phyloP scores from a whole-genome alignment of 2,888 invertebrate species.

The Aspidiotus rigidus region DNA sequence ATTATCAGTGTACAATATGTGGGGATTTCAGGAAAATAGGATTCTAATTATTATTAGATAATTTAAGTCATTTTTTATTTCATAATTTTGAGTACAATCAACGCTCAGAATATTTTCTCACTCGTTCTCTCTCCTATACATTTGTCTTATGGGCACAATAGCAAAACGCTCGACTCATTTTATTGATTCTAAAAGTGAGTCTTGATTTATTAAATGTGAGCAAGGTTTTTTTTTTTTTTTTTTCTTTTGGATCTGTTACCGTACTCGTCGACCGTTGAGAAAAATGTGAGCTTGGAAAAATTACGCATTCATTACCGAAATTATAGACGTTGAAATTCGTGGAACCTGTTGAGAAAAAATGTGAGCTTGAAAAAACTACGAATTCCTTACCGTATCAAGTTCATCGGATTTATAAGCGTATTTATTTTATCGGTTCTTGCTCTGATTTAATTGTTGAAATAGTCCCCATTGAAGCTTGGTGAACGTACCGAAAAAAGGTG shows the following conservation, averaged over 20 bases:
- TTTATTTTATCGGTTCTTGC: slow-evolving; percentile 1
- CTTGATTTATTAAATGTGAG: slow-evolving; percentile 1
- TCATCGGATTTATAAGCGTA: slow-evolving; percentile 13
- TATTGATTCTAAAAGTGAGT: slow-evolving; percentile 4
- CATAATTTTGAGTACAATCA: slow-evolving; percentile 4
- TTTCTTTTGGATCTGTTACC: neutral
- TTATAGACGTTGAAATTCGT: slow-evolving; percentile 3
- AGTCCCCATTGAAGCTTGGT: neutral
- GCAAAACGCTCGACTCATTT: slow-evolving; percentile 2
- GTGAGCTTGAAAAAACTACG: neutral
- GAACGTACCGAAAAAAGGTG: slow-evolving; percentile 10
- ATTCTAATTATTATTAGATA: slow-evolving; percentile 4
- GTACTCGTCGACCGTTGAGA: neutral
- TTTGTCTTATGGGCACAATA: slow-evolving; percentile 1
- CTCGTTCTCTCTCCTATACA: slow-evolving; percentile 4
- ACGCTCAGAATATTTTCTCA: slow-evolving; percentile 4
- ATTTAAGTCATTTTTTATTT: slow-evolving; percentile 4
- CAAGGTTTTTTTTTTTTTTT: neutral
- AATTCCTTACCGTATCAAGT: no score
- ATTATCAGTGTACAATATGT: slow-evolving; percentile 11
- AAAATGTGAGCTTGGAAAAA: slow-evolving; percentile 4
- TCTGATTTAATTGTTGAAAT: slow-evolving; percentile 1
- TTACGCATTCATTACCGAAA: slow-evolving; percentile 1
- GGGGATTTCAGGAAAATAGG: slow-evolving; percentile 5
- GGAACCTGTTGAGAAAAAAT: slow-evolving; percentile 10